Conservation (phyloP, 1,140 invertebrate genomes). For the Halyomorpha halys region DNA sequence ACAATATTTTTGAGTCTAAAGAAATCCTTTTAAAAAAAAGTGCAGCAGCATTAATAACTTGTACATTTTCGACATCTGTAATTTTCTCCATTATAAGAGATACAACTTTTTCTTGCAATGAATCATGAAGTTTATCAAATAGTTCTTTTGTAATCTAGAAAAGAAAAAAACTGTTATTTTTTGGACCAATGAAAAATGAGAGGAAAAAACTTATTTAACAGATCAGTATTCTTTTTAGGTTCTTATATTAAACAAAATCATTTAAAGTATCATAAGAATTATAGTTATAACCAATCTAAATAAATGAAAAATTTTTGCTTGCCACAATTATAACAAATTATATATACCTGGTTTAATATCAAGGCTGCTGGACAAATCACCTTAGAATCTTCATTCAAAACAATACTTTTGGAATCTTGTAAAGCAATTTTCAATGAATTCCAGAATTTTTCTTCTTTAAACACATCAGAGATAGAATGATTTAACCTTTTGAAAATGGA, state of each 20-base stretch:
- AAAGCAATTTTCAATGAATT: slow-evolving; percentile 35
- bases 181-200: neutral
- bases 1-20: slow-evolving; percentile 51
- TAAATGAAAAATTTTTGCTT: too few species aligned
- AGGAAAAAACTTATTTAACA: too few species aligned
- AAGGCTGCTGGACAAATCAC: slow-evolving; percentile 18
- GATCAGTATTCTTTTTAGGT: too few species aligned
- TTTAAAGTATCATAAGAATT: too few species aligned
- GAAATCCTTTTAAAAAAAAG: slow-evolving; percentile 58
- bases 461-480: slow-evolving; percentile 34
- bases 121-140: slow-evolving; percentile 23
- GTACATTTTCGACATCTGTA: slow-evolving; percentile 36
- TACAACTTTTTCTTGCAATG: slow-evolving; percentile 35
- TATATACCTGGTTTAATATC: slow-evolving; percentile 24
- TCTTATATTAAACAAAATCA: too few species aligned
- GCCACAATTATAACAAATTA: too few species aligned
- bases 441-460: slow-evolving; percentile 36
- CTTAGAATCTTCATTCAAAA: slow-evolving; percentile 26
- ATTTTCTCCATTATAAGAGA: slow-evolving; percentile 36
- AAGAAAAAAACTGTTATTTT: slow-evolving; percentile 1
- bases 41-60: slow-evolving; percentile 46
- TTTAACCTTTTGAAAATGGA: slow-evolving; percentile 38
- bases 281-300: too few species aligned
- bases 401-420: slow-evolving; percentile 19
- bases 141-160: slow-evolving; percentile 29